Conservation (phyloP, 37 sponge, comb jelly and placozoan species). For the Spongilla lacustris region DNA sequence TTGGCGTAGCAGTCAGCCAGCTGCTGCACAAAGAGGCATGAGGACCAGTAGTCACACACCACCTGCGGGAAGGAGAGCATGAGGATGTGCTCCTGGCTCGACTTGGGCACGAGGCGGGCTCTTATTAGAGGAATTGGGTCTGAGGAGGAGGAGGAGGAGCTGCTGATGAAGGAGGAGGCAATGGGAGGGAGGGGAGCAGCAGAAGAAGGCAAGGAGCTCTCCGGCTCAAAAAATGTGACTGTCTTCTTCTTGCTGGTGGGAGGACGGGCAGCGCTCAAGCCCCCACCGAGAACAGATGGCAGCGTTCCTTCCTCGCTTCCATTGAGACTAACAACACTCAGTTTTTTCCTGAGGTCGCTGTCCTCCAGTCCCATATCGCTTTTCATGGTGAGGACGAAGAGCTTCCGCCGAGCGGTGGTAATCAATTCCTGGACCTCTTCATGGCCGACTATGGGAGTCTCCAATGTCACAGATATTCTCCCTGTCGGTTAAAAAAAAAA, state of each 20-base stretch:
- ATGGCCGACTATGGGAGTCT: conserved; percentile 41
- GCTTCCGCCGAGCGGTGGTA: conserved; percentile 51
- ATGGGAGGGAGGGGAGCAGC: conserved; percentile 3
- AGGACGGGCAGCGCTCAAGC: background rate
- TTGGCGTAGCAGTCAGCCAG: conserved; percentile 60
- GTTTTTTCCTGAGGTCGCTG: background rate
- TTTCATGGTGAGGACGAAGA: conserved; percentile 46
- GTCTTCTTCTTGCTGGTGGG: conserved; percentile 1
- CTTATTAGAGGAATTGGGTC: conserved; percentile 25
- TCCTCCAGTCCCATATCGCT: conserved; percentile 12
- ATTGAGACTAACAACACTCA: conserved; percentile 7
- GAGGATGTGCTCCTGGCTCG: conserved; percentile 52
- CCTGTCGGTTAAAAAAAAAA: background rate
- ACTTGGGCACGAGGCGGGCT: conserved; percentile 53
- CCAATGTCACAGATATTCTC: conserved; percentile 31
- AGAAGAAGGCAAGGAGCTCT: background rate
- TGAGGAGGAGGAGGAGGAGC: background rate
- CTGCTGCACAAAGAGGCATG: conserved; percentile 73
- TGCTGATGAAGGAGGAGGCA: background rate
- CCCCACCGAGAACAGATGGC: background rate
- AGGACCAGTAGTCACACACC: conserved; percentile 84
- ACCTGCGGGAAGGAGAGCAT: conserved; percentile 73
- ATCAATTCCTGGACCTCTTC: conserved; percentile 60
- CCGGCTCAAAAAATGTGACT: background rate
- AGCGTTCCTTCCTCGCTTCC: background rate